Evolutionary conservation across 1,140 invertebrate species (phyloP), one percentile per base, ranked within the genome.

Genomic region (Meloidogyne chitwoodi): DNA sequence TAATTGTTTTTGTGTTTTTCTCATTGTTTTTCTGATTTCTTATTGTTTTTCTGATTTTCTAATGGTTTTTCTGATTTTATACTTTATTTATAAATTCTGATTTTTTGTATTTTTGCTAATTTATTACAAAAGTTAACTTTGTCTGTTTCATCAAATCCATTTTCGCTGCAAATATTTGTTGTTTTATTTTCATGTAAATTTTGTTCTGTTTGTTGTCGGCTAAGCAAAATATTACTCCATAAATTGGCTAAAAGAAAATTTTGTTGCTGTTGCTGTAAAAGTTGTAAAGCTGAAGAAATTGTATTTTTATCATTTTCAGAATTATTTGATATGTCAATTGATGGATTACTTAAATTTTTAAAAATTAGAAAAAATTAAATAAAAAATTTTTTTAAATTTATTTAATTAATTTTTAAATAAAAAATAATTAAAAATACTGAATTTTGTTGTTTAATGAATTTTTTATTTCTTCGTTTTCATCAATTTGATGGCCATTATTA

Each of bases 171-270:
- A 72, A 29, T 62, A 62, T 22, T 27, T 62, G 11, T 6, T 34
- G 24, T 31, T 38, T 8, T 61, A 19, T 41, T 22, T 24, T 26
- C 29, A 2, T 56, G 19, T 56, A n/a, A n/a, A 22, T 56, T 56
- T 22, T 56, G 48, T 56, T 56, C 48, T 56, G 48, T 22, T 56
- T 19, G 48, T 56, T 56, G 48, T 8, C n/a, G 48, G n/a, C 19
- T 62, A 26, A 56, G 24, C 19, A 73, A 62, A 26, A 73, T 56
- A n/a, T 62, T 73, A n/a, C 56, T 64, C 70, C 70, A 73, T 38
- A 73, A 38, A 19, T 22, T 38, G 2, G 70, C 70, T 64, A 73
- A 41, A n/a, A 73, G 24, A 19, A 61, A 63, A 61, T 41, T 19
- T 61, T 73, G 70, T 64, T 56, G 48, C 10, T 34, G 48, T 29